These are phyloP conservation scores for Brachyhypopomus gauderio DNA, from an alignment of 2,113 vertebrate species.

Conservation along the genomic window DNA sequence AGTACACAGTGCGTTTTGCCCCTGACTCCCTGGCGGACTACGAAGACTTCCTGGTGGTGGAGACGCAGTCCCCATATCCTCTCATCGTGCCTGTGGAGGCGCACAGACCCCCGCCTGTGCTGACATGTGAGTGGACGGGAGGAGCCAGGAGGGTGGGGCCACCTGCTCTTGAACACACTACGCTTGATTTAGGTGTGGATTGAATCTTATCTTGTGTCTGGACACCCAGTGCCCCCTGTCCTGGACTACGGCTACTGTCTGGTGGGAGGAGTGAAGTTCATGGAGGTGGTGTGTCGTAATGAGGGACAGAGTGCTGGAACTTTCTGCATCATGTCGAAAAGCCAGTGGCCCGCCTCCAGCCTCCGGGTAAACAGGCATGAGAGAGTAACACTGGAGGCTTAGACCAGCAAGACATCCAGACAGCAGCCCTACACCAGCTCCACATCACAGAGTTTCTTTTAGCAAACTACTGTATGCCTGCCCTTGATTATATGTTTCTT, in stretches of 20 bases:
- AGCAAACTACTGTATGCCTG: too few species aligned
- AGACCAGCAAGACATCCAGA: not conserved
- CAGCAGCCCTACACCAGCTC: too few species aligned
- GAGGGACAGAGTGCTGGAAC: constrained; percentile 79
- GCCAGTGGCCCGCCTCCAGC: constrained; percentile 77
- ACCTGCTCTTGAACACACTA: not conserved
- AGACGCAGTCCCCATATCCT: constrained; percentile 77
- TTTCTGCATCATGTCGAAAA: constrained; percentile 85
- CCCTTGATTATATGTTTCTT: not conserved
- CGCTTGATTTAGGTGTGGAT: too few species aligned
- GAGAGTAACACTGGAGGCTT: not conserved
- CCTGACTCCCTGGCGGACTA: constrained; percentile 84
- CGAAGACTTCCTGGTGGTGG: constrained; percentile 84
- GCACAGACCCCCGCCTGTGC: constrained; percentile 79
- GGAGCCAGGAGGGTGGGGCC: not conserved
- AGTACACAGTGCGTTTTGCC: constrained; percentile 83
- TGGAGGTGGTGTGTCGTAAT: constrained; percentile 80
- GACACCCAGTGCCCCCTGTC: constrained; percentile 76
- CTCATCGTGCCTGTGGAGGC: constrained; percentile 84
- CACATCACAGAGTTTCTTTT: not conserved
- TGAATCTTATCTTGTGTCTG: not conserved
- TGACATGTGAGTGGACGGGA: constrained; percentile 80
- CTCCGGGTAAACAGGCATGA: constrained; percentile 75
- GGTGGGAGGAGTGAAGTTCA: constrained; percentile 81
- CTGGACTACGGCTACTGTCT: constrained; percentile 90